A percentile compares a stretch with the other conserved stretches of the same genome.
phyloP scores from a whole-genome alignment of 2,797 vertebrate genomes.

The Rhinogobio ventralis region DNA sequence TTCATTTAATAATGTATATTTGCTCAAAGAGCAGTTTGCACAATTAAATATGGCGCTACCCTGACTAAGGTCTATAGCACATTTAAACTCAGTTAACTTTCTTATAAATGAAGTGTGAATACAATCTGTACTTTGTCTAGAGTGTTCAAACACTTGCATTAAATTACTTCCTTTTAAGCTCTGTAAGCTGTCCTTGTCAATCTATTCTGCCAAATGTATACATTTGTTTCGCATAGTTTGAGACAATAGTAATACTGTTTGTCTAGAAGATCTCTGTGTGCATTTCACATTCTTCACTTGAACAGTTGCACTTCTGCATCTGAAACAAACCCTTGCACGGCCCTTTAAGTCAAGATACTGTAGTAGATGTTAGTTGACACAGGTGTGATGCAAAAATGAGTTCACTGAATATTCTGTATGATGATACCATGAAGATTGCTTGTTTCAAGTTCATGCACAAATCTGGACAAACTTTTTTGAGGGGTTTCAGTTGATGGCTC shows the following conservation, averaged over 20 bases:
- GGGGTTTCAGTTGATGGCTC: constrained; percentile 6
- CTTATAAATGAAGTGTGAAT: neutral
- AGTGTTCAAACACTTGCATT: neutral
- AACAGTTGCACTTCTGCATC: constrained; percentile 23
- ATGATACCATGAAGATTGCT: constrained; percentile 59
- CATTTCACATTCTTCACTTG: constrained; percentile 42
- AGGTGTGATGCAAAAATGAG: constrained; percentile 51
- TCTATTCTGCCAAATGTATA: constrained; percentile 24
- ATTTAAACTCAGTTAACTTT: neutral
- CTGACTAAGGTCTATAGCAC: neutral
- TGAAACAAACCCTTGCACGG: constrained; percentile 7
- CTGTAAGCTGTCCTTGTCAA: constrained; percentile 21
- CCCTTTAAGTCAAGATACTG: neutral
- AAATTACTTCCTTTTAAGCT: neutral
- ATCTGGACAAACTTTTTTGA: constrained; percentile 12
- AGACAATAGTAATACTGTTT: constrained; percentile 19
- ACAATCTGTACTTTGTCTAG: neutral
- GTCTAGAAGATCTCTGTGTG: constrained; percentile 9
- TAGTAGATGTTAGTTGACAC: constrained; percentile 26
- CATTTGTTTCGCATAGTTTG: constrained; percentile 14
- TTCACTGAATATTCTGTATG: constrained; percentile 49
- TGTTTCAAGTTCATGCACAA: constrained; percentile 52
- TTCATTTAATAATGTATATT: neutral
- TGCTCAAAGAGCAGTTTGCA: neutral
- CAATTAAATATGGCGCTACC: neutral